phyloP scores from a whole-genome alignment of 2,888 invertebrate species.

The Orthosia incerta region DNA sequence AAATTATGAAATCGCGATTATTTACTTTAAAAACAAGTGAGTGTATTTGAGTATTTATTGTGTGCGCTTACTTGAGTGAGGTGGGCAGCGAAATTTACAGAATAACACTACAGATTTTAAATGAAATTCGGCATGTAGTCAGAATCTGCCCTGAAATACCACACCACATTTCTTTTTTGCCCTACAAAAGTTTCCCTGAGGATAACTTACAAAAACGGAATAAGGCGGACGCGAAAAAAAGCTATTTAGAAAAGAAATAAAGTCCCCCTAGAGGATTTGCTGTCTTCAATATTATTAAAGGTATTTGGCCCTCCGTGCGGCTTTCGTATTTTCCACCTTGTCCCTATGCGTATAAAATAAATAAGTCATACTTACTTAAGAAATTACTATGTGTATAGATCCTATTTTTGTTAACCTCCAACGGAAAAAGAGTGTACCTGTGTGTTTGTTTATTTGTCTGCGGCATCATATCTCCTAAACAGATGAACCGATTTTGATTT shows the following conservation, averaged over 20 bases:
- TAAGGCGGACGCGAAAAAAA: not conserved
- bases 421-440: too few species aligned
- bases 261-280: not conserved
- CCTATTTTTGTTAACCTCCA: too few species aligned
- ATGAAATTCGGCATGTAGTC: not conserved
- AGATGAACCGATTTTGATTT: too few species aligned
- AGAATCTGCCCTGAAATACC: not conserved
- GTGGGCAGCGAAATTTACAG: too few species aligned
- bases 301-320: not conserved
- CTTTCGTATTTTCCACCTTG: not conserved
- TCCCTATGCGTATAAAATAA: not conserved
- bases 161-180: not conserved
- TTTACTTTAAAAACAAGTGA: too few species aligned
- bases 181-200: not conserved
- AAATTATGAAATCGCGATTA: too few species aligned
- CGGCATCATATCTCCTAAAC: too few species aligned
- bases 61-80: too few species aligned
- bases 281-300: slow-evolving; percentile 10
- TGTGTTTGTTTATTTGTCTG: too few species aligned
- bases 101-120: not conserved
- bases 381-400: too few species aligned
- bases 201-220: not conserved
- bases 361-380: too few species aligned
- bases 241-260: slow-evolving; percentile 11
- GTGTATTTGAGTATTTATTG: too few species aligned